Evolutionary conservation across 2,797 vertebrate genomes (phyloP).

Genomic region (Melanotaenia pygmaea): DNA sequence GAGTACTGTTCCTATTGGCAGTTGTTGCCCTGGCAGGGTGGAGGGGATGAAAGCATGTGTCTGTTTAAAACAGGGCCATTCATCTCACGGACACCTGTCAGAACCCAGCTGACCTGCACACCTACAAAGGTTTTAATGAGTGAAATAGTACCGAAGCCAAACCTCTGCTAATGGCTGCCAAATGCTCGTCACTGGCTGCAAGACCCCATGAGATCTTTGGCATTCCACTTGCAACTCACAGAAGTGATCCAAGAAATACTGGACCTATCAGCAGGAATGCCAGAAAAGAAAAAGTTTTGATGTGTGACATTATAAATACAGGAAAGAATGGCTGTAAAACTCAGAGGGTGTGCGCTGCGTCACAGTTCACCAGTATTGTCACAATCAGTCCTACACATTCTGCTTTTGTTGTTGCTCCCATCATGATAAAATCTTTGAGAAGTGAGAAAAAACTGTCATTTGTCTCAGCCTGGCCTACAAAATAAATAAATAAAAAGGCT

Average conservation of each 20-base stretch:
- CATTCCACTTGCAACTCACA: conserved; percentile 39
- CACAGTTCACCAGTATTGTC: conserved; percentile 49
- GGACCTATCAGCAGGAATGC: background rate
- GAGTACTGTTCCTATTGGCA: conserved; percentile 53
- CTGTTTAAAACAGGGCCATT: conserved; percentile 54
- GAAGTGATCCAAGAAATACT: conserved; percentile 28
- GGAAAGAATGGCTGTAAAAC: conserved; percentile 36
- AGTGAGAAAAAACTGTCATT: conserved; percentile 59
- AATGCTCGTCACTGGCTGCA: conserved; percentile 43
- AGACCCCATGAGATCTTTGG: conserved; percentile 43
- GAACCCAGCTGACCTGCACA: conserved; percentile 55
- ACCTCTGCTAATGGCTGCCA: conserved; percentile 41
- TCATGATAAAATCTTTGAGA: conserved; percentile 57
- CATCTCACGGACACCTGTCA: conserved; percentile 67
- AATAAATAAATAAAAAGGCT: conserved; percentile 27
- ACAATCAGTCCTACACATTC: conserved; percentile 44
- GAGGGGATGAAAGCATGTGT: conserved; percentile 21
- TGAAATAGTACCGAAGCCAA: conserved; percentile 49
- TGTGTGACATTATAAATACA: conserved; percentile 25
- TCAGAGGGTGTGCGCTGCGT: conserved; percentile 11
- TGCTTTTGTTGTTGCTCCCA: conserved; percentile 26
- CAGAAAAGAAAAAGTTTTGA: conserved; percentile 3
- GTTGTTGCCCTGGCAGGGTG: conserved; percentile 35
- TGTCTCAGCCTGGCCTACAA: conserved; percentile 32
- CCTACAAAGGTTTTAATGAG: conserved; percentile 67